Base-by-base conservation (phyloP, 2,888 invertebrate species). In the Teinopalpus imperialis region DNA sequence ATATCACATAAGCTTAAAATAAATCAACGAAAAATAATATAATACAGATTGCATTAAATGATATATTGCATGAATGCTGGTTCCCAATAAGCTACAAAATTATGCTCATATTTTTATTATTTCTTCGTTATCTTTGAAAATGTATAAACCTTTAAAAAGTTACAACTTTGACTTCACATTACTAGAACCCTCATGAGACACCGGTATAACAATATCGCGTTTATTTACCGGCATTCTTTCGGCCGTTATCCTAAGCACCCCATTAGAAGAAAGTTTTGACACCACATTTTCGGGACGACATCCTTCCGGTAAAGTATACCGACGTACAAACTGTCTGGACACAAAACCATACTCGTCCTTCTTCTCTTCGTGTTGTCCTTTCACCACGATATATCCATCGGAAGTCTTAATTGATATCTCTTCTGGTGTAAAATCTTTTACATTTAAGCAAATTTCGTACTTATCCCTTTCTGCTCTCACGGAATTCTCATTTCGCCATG, bases 311-410 rank as follows among this genome's bases (percentile, higher is more conserved):
- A 82, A 53, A 1, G 63, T 56, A 50, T 71, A 78, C 34, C 67
- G 69, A 20, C 81, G 72, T 13, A 70, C 63, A 26, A 83, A 74
- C 48, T 74, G 75, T 21, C 79, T 66, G 2, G 78, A 68, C 30
- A 81, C 65, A 16, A 55, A 74, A 1, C 81, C 83, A 32, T 69
- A 62, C 1, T 77, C 74, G 32, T 82, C 81, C 26, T 71, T 67
- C 51, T 66, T 81, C 47, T 82, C 82, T 12, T 78, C 75, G 32
- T 83, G 82, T 51, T 72, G 70, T 0, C 71, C 81, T 48, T 81
- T 76, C 1, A 83, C 63, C 3, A 79, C 63, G 26, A 83, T 58
- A 29, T 60, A 69, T 1, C 69, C 73, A 48, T 75, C 65, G n/a
- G 49, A 50, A 3, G 62, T 68, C 43, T 69, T 75, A 20, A 80